A percentile compares a stretch with the other conserved stretches of the same genome.
phyloP scores from a whole-genome alignment of 2,888 invertebrate genomes.

The Pachymerium ferrugineum region DNA sequence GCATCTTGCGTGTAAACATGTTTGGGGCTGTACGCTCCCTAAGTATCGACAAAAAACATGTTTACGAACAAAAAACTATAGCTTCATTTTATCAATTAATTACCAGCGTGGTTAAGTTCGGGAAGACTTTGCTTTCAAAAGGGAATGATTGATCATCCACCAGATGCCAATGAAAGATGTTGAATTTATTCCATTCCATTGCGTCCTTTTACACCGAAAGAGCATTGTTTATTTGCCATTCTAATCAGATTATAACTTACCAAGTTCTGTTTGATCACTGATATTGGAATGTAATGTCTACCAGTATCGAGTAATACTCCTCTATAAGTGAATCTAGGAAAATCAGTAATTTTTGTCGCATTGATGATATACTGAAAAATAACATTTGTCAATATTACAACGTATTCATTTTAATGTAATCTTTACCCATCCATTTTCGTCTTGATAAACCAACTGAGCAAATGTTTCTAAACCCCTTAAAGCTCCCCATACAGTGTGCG shows the following conservation, averaged over 20 bases:
- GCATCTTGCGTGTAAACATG: conserved; percentile 62
- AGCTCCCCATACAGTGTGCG: conserved; percentile 70
- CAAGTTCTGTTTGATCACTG: conserved; percentile 55
- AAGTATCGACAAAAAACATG: background rate
- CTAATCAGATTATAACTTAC: conserved; percentile 38
- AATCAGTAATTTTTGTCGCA: conserved; percentile 64
- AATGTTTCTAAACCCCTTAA: conserved; percentile 81
- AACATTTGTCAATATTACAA: background rate
- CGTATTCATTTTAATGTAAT: too few species aligned
- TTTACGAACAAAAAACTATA: background rate
- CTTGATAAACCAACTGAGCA: conserved; percentile 62
- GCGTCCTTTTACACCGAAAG: conserved; percentile 56
- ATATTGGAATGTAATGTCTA: conserved; percentile 72
- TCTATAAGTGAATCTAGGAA: conserved; percentile 78
- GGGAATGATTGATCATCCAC: conserved; percentile 90
- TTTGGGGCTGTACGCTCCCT: conserved; percentile 61
- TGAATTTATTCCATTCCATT: conserved; percentile 85
- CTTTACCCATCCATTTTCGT: conserved; percentile 47
- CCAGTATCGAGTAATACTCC: conserved; percentile 85
- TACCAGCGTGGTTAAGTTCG: conserved; percentile 41
- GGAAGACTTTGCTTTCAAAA: conserved; percentile 53
- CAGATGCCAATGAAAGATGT: conserved; percentile 84
- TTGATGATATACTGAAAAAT: conserved; percentile 60
- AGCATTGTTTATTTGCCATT: background rate
- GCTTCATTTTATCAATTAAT: background rate